Evolutionary conservation across 2,797 vertebrate genomes (phyloP), one percentile per base, ranked within the genome.

Genomic region (Danionella dracula): DNA sequence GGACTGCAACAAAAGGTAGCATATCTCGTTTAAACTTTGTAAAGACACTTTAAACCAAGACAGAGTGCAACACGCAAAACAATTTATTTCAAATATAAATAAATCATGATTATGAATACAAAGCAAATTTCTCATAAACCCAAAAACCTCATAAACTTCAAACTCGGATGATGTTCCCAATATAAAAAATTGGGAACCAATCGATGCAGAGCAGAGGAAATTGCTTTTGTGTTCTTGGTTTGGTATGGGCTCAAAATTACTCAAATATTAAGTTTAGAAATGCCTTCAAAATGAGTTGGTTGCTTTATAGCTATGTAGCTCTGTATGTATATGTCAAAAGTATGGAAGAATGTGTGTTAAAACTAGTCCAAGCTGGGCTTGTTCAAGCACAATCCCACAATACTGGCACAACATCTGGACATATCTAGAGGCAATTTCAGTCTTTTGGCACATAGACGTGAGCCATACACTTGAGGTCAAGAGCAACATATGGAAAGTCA

Each of bases 371-470:
- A 76, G 68, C 78, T 72, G 82, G 79, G 78, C 73, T 64, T 77
- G 55, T 66, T 69, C 69, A 2, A 68, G 44, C 60, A 60, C 37
- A 63, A 44, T 76, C 79, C 78, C 80, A 68, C 17, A 63, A 65
- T 81, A 75, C 73, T 73, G 57, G 15, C 5, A 1, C 34, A 76
- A 75, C 81, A 83, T 84, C 83, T 86, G 81, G 65, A 81, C 19
- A 19, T 31, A 61, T 68, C 75, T 72, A 35, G 68, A 74, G 79
- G 81, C 68, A 76, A 70, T 73, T 5, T 34, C 20, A 68, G 53
- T 34, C 71, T 45, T 55, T 54, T 57, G 38, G 29, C 46, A 63
- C 57, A 56, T 58, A 38, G 42, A 56, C 13, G 8, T 4, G 5
- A 12, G n/a, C 21, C 27, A 21, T 19, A 19, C 3, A 21, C 27